These are phyloP conservation scores for Alauda arvensis DNA, from an alignment of 2,797 vertebrate species.

Conservation along the genomic window DNA sequence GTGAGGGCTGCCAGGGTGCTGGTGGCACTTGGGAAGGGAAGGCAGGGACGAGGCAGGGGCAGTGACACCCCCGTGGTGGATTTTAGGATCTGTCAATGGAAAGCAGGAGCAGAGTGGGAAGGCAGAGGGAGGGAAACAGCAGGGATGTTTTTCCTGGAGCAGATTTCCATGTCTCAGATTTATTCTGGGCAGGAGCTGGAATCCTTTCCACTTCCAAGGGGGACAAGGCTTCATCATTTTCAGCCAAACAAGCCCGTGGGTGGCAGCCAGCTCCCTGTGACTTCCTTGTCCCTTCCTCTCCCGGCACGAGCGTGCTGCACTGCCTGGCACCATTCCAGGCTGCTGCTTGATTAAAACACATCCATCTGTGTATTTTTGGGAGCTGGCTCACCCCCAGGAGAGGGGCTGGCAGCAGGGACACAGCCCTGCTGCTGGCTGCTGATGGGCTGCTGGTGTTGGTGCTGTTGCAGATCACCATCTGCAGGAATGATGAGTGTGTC, in stretches of 20 bases:
- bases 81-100: background rate
- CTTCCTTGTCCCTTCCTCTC: background rate
- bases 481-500: slow-evolving; percentile 93
- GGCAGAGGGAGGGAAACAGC: background rate
- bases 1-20: slow-evolving; percentile 61
- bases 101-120: background rate
- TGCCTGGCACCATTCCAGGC: background rate
- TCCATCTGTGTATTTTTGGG: background rate
- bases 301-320: background rate
- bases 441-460: background rate
- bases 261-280: background rate
- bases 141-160: background rate
- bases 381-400: background rate
- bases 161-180: background rate
- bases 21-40: background rate
- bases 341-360: background rate
- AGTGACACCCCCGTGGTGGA: fast-evolving
- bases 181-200: background rate
- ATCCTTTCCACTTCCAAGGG: background rate
- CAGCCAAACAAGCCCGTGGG: background rate
- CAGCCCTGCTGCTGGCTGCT: background rate
- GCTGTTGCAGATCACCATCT: slow-evolving; percentile 87
- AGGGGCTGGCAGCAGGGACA: background rate
- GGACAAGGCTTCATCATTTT: background rate
- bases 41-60: background rate